These are phyloP conservation scores for Emys orbicularis DNA, from an alignment of 2,797 vertebrate genomes.

Conservation along the genomic window DNA sequence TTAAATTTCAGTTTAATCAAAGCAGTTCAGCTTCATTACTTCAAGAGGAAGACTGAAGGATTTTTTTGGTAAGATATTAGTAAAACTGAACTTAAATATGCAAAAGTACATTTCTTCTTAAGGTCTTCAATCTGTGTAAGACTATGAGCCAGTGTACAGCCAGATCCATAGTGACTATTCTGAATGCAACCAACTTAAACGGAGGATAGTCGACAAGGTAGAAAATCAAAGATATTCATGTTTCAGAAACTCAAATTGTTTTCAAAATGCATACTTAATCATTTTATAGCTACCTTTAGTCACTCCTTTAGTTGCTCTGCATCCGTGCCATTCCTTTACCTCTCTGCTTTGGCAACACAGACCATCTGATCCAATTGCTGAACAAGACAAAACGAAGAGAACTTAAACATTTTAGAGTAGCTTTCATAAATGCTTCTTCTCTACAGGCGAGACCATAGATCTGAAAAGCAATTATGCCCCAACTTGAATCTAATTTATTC, in stretches of 20 bases:
- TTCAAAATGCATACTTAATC: background rate
- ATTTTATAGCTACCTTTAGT: conserved; percentile 87
- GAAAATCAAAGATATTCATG: background rate
- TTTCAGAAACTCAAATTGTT: background rate
- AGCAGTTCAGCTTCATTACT: background rate
- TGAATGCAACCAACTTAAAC: background rate
- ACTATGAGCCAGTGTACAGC: rapidly evolving
- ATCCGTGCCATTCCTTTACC: conserved; percentile 99
- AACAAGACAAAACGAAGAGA: conserved; percentile 10
- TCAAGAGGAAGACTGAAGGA: background rate
- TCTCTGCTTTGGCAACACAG: conserved; percentile 98
- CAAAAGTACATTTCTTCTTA: background rate
- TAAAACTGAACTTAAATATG: background rate
- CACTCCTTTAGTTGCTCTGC: conserved; percentile 92
- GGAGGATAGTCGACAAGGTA: background rate
- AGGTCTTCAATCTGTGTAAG: background rate
- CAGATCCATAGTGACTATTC: background rate
- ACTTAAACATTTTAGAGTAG: background rate
- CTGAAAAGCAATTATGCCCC: background rate
- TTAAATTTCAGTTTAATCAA: background rate
- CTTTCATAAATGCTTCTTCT: background rate
- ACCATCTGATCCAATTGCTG: conserved; percentile 95
- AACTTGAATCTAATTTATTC: background rate
- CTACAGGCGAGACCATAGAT: background rate
- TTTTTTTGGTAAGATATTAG: rapidly evolving